Percentiles rank a stretch among this genome's conserved stretches.
Evolutionary conservation across 2,797 vertebrate genomes (phyloP).

Genomic region (Meda fulgida): DNA sequence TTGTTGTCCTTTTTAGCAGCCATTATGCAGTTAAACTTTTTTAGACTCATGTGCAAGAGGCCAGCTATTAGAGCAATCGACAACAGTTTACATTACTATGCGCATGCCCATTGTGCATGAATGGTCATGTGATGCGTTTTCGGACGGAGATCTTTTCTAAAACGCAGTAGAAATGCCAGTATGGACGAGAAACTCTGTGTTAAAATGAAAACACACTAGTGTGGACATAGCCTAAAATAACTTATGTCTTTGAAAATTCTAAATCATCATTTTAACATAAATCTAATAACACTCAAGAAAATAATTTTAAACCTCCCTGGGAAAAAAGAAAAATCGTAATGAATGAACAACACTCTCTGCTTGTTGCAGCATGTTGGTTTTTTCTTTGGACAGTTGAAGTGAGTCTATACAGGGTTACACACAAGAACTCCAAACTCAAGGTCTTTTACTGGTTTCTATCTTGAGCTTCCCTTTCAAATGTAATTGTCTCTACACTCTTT

Average conservation of each 20-base stretch:
- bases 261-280: neutral
- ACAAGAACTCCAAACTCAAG: slow-evolving; percentile 36
- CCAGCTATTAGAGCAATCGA: neutral
- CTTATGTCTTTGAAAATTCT: neutral
- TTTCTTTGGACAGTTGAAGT: slow-evolving; percentile 8
- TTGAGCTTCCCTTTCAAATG: neutral
- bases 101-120: neutral
- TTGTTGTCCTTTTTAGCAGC: no score
- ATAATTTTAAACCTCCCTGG: neutral
- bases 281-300: neutral
- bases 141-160: neutral
- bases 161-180: neutral
- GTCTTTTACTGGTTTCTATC: neutral
- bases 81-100: no score
- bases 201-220: neutral
- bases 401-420: slow-evolving; percentile 10
- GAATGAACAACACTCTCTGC: slow-evolving; percentile 16
- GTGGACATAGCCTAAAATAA: neutral
- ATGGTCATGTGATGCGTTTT: neutral
- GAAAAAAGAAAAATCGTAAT: neutral
- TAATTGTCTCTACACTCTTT: neutral
- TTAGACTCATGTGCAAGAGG: neutral
- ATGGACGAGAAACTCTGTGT: neutral
- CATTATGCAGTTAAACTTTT: no score
- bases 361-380: slow-evolving; percentile 53